Evolutionary conservation across 2,888 invertebrate genomes (phyloP), one percentile per base, ranked within the genome.

Genomic region (Agonopterix arenella): DNA sequence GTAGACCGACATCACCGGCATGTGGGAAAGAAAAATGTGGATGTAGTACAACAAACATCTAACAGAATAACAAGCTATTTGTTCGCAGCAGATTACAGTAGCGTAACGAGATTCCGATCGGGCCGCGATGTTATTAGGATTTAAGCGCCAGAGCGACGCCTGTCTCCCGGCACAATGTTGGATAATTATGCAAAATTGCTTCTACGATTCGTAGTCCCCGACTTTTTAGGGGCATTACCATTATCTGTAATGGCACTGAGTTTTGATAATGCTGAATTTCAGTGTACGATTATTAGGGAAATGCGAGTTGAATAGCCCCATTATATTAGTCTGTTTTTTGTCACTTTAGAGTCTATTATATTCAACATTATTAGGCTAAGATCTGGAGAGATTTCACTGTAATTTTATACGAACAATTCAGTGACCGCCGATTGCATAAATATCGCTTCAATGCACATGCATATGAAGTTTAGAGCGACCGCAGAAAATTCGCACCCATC

Each of bases 161-260:
- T 74, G 75, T 76, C 77, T 76, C 78, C 53, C 63, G 68, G 64
- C 71, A 65, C 70, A 72, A 72, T 72, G 73, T 70, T 68, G 70
- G 76, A 79, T 86, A 88, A 89, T 89, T 89, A 88, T 89, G 88
- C 85, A 83, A 88, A 89, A 88, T 86, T 83, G 85, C 83, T 84
- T 66, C 80, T 80, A 84, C 86, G 71, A 86, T 80, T 88, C 80
- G 73, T 76, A 78, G 73, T 70, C 82, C 83, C 81, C 76, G 75
- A 80, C 76, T 86, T 86, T 85, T 88, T 82, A 80, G 74, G 77
- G 75, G 63, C 84, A 85, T 84, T 75, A 82, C 84, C 86, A 79
- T 88, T 85, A 86, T 76, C 71, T 76, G 75, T 82, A 84, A 88
- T 85, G 85, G 85, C 70, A 77, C 77, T 81, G 80, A 79, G 81